Base-by-base conservation (phyloP, 2,113 vertebrate genomes). In the Calyptomena viridis region DNA sequence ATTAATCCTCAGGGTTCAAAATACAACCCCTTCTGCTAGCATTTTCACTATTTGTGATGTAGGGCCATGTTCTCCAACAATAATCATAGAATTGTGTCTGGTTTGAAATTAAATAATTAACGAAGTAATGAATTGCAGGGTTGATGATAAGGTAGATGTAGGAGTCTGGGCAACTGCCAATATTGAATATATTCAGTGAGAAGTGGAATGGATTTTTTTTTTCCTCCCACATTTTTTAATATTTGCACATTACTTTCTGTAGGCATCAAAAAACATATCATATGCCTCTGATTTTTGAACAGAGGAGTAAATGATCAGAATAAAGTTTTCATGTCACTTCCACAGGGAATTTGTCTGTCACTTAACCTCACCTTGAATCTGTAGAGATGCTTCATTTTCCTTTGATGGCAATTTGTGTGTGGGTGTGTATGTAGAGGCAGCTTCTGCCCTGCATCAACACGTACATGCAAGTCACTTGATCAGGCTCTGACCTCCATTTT, bases 401-500 rank as follows among this genome's bases (percentile, higher is more conserved):
- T 88, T 40, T 56, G 49, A 27, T 90, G 67, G 55, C 39, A 24
- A 68, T 82, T 27, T 52, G 35, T 23, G 35, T 35, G 78, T 6
- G n/a, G 52, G 53, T 13, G 50, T 80, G 42, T 53, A 14, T 5
- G 64, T 9, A 62, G 82, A 75, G 1, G 3, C 63, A 62, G 40
- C 60, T 84, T 58, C 52, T 76, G 40, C 17, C 19, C 9, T 33
- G 22, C 4, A 14, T 63, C 49, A 47, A 12, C 74, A 56, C 13
- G 3, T 27, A 22, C 0, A 0, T 0, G 0, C 50, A 71, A 28
- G 35, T 8, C 10, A 2, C 76, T 76, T 39, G 15, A 16, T 46
- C 7, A 39, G 40, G 60, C 50, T 42, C 4, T 46, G 87, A 39
- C 64, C 68, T 89, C 69, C 39, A 3, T 59, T 84, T 77, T 89